Percentiles rank a stretch among this genome's conserved stretches.
phyloP scores from a whole-genome alignment of 2,888 invertebrate species.

The Aspidiotus destructor region DNA sequence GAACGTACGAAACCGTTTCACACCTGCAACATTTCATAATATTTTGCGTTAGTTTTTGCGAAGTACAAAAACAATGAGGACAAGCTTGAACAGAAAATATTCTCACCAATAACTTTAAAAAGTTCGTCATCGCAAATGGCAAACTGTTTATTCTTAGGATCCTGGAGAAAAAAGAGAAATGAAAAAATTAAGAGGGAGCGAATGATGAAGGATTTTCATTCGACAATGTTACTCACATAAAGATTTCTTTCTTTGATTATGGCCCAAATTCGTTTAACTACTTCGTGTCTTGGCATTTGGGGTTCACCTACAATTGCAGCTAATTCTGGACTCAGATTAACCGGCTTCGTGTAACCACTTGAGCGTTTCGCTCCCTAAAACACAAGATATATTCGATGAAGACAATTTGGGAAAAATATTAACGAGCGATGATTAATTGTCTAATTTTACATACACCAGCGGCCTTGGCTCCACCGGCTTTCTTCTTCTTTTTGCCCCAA shows the following conservation, averaged over 20 bases:
- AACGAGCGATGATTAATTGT: background rate
- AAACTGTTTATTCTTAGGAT: constrained; percentile 89
- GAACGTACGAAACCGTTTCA: constrained; percentile 85
- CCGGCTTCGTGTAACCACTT: constrained; percentile 62
- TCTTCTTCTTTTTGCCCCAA: constrained; percentile 53
- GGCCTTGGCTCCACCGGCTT: constrained; percentile 39
- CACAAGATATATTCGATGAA: background rate
- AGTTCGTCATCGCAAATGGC: constrained; percentile 89
- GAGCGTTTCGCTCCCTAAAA: constrained; percentile 36
- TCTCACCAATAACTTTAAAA: constrained; percentile 70
- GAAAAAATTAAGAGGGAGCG: background rate
- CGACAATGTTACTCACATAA: constrained; percentile 46
- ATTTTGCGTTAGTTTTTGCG: background rate
- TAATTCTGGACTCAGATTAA: constrained; percentile 73
- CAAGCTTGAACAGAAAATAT: background rate
- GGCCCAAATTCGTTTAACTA: constrained; percentile 82
- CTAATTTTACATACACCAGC: constrained; percentile 24
- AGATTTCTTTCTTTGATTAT: constrained; percentile 81
- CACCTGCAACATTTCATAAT: constrained; percentile 42
- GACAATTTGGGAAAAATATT: background rate
- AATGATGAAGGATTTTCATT: background rate
- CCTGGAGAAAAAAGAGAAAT: constrained; percentile 44
- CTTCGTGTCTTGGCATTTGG: constrained; percentile 75
- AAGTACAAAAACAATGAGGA: constrained; percentile 10
- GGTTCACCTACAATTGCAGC: constrained; percentile 75